These are phyloP conservation scores for Psophia crepitans DNA, from an alignment of 2,113 vertebrate species.

Conservation along the genomic window DNA sequence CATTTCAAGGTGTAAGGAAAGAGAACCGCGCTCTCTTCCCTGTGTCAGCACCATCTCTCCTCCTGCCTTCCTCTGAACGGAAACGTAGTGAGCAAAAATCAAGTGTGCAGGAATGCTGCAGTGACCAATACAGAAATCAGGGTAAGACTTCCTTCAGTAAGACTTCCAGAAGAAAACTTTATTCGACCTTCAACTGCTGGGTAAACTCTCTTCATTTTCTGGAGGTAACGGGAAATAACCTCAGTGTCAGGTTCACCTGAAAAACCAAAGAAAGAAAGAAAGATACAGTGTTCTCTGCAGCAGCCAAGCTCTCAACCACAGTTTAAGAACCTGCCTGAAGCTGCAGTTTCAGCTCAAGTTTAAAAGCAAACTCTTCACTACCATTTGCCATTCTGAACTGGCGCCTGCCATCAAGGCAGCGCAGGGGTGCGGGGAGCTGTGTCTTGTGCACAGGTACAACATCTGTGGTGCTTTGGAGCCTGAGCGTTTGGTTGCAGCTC, in stretches of 20 bases:
- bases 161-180: conserved; percentile 68
- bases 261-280: background rate
- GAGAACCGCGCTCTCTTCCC: background rate
- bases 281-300: background rate
- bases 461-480: background rate
- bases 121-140: conserved; percentile 31
- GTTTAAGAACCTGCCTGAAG: background rate
- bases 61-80: background rate
- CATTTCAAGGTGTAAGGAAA: background rate
- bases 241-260: conserved; percentile 84
- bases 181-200: conserved; percentile 87
- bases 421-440: background rate
- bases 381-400: background rate
- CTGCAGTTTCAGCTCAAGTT: background rate
- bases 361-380: background rate
- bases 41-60: background rate
- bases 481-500: background rate
- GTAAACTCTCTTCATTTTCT: conserved; percentile 78
- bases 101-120: background rate
- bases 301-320: background rate
- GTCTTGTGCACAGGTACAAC: background rate
- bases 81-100: background rate
- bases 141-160: conserved; percentile 13
- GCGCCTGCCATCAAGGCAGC: background rate
- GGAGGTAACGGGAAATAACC: conserved; percentile 82